These are phyloP conservation scores for Acleris literana DNA, from an alignment of 2,888 invertebrate species.

Conservation along the genomic window DNA sequence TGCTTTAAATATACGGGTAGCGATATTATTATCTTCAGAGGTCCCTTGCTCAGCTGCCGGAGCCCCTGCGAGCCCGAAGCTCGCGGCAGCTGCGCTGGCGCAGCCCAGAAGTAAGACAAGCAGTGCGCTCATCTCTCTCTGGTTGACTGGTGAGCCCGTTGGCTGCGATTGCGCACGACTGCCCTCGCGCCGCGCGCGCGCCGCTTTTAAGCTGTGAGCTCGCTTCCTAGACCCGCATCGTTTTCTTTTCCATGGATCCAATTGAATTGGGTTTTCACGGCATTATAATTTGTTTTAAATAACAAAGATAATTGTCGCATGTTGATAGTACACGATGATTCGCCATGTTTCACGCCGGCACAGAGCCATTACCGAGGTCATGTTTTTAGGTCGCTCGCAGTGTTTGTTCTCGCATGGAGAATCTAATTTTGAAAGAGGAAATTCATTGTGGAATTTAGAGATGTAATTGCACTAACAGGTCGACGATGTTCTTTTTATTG, in stretches of 20 bases:
- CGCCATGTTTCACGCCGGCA: no score
- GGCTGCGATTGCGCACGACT: constrained; percentile 37
- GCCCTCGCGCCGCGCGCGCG: constrained; percentile 39
- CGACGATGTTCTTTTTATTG: no score
- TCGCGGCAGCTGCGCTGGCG: constrained; percentile 25
- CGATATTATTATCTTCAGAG: no score
- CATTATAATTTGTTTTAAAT: background rate
- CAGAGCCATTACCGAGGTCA: no score
- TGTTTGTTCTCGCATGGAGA: no score
- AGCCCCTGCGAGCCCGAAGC: background rate
- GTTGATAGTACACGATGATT: no score
- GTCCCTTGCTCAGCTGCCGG: background rate
- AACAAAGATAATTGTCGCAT: no score
- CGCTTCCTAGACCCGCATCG: constrained; percentile 13
- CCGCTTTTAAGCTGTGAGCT: constrained; percentile 42
- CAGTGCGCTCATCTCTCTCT: constrained; percentile 39
- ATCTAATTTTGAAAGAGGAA: no score
- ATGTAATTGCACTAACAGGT: no score
- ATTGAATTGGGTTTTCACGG: constrained; percentile 9
- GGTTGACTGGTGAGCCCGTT: constrained; percentile 2
- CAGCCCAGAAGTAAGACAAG: constrained; percentile 33
- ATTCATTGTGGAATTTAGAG: no score
- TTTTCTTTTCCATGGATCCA: constrained; percentile 4
- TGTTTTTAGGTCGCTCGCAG: no score
- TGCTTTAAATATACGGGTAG: no score